Evolutionary conservation across 2,888 invertebrate genomes (phyloP).

Genomic region (Agrypnus murinus): DNA sequence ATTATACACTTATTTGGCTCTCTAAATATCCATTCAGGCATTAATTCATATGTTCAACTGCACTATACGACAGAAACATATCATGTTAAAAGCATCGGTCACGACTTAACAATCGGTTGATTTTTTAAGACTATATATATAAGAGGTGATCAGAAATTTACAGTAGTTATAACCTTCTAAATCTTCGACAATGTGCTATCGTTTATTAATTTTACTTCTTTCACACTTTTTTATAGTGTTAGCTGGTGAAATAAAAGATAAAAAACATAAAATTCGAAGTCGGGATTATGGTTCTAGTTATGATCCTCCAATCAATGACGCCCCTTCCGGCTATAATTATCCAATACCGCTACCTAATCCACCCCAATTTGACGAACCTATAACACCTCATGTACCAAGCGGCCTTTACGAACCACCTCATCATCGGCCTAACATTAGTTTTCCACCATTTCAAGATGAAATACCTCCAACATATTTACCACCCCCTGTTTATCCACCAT

Average conservation of each 20-base stretch:
- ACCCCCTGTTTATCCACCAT: slow-evolving; percentile 57
- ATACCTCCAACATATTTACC: slow-evolving; percentile 57
- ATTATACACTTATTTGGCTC: slow-evolving; percentile 17
- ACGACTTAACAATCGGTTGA: slow-evolving; percentile 34
- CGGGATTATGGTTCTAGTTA: slow-evolving; percentile 31
- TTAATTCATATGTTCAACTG: slow-evolving; percentile 33
- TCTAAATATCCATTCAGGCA: slow-evolving; percentile 18
- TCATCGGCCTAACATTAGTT: slow-evolving; percentile 33
- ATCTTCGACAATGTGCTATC: neutral
- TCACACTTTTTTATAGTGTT: slow-evolving; percentile 1
- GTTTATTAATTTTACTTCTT: neutral
- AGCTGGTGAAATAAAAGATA: slow-evolving; percentile 8
- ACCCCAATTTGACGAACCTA: slow-evolving; percentile 58
- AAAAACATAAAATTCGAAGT: slow-evolving; percentile 21
- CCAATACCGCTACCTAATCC: slow-evolving; percentile 58
- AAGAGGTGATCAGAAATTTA: neutral
- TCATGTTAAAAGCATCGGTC: slow-evolving; percentile 37
- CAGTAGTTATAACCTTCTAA: neutral
- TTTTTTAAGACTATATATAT: slow-evolving; percentile 31
- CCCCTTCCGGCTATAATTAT: slow-evolving; percentile 58
- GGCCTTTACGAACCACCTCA: slow-evolving; percentile 56
- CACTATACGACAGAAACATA: slow-evolving; percentile 38
- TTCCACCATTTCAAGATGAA: slow-evolving; percentile 57
- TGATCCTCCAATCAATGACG: slow-evolving; percentile 29
- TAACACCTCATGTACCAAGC: slow-evolving; percentile 46